Evolutionary conservation across 2,113 vertebrate species (phyloP), one percentile per base, ranked within the genome.

Genomic region (Epinephelus lanceolatus): DNA sequence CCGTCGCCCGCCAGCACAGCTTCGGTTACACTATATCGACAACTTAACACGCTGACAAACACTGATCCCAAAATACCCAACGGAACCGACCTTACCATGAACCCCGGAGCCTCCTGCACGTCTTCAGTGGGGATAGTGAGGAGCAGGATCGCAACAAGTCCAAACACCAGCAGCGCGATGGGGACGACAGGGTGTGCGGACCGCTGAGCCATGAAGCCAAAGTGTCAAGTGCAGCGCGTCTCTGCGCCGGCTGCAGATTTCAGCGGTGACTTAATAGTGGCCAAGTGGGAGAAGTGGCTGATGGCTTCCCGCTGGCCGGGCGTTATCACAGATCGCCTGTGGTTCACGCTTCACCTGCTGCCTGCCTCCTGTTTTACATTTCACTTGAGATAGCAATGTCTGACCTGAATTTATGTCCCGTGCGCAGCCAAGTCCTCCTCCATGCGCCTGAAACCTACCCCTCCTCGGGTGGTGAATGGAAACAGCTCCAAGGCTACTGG

Each of bases 111-210:
- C 25, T 95, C 94, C 67, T 62, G 93, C 45, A 96, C 45, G 83
- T 98, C 95, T 60, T 93, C 86, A 9, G 94, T 91, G 56, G 93
- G 93, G 23, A 98, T 61, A 3, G 96, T 96, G 25, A 99, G 96
- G 12, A 99, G 95, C 69, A 98, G 91, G 79, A 98, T 92, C 9
- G 95, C 96, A 3, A 94, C 83, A 4, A 96, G 69, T 67, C 95
- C 96, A 3, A 94, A 89, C 8, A 96, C 53, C 80, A 96, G 92
- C 49, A 98, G 94, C 5, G 94, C 85, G 73, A 92, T n/a, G 80
- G 93, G 68, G 86, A 88, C 78, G 89, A 74, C 77, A 5, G 95
- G 81, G 11, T 75, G 82, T 86, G 83, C 59, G 56, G 65, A 45
- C 25, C 59, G 59, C 47, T 59, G 89, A 60, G 93, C 94, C 95